phyloP scores from a whole-genome alignment of 2,113 vertebrate species.

The Neolamprologus toae region DNA sequence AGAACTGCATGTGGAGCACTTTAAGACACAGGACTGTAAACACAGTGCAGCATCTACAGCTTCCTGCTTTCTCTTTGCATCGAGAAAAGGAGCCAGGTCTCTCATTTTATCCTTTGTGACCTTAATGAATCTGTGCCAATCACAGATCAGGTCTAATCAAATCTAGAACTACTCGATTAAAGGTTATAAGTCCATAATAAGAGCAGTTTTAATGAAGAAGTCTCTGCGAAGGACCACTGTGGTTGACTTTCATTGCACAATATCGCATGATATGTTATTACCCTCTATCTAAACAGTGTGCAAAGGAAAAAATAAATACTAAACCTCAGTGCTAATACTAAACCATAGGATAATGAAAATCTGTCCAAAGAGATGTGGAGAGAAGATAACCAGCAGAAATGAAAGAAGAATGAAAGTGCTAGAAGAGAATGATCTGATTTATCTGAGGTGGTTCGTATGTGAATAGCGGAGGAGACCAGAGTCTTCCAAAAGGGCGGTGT shows the following conservation, averaged over 20 bases:
- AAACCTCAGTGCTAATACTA: neutral
- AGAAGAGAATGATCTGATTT: slow-evolving; percentile 9
- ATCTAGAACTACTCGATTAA: neutral
- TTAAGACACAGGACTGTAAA: slow-evolving; percentile 13
- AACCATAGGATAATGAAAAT: neutral
- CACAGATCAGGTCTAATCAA: neutral
- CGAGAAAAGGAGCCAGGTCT: neutral
- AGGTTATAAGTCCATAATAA: neutral
- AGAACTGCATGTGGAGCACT: slow-evolving; percentile 16
- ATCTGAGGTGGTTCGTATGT: slow-evolving; percentile 11
- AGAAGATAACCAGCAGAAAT: neutral
- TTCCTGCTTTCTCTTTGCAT: neutral
- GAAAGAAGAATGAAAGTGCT: neutral
- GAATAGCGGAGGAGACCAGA: slow-evolving; percentile 2
- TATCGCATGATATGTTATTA: neutral
- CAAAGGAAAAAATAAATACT: neutral
- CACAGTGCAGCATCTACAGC: slow-evolving; percentile 2
- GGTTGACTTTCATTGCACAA: neutral
- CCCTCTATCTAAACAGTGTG: neutral
- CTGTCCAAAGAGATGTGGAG: neutral
- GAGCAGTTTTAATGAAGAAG: neutral
- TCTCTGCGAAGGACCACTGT: neutral
- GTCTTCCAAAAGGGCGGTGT: slow-evolving; percentile 20
- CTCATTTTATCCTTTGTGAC: neutral
- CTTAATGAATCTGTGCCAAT: neutral